Conservation (phyloP, 92 coral and sea anemone species). For the Zoanthus gigantus region DNA sequence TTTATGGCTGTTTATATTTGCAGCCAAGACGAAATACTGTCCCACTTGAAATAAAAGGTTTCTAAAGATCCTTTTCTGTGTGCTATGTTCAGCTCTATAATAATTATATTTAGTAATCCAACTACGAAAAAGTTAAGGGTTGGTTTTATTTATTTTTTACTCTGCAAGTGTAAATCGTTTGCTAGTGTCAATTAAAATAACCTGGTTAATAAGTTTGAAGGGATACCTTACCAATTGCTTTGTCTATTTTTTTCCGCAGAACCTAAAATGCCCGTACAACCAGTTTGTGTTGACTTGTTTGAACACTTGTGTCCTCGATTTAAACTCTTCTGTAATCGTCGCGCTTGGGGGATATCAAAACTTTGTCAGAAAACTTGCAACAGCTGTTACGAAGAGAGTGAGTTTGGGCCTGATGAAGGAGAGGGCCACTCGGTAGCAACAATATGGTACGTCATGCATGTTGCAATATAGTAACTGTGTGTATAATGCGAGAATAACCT, state of each 20-base stretch:
- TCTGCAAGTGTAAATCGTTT: too few species aligned
- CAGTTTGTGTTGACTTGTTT: constrained; percentile 15
- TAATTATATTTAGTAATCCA: too few species aligned
- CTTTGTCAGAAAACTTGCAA: constrained; percentile 21
- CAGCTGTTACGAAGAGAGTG: not conserved
- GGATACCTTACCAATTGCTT: too few species aligned
- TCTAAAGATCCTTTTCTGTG: too few species aligned
- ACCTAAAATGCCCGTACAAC: constrained; percentile 26
- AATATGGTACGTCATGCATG: not conserved
- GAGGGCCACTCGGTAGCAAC: constrained; percentile 8
- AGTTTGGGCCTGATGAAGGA: not conserved
- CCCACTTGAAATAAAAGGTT: too few species aligned
- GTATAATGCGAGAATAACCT: not conserved
- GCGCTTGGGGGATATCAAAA: not conserved
- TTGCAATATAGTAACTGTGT: not conserved
- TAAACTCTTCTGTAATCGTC: not conserved
- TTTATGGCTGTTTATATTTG: too few species aligned
- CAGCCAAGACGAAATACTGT: too few species aligned
- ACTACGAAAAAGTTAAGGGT: too few species aligned
- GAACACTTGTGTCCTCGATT: not conserved
- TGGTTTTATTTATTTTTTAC: too few species aligned
- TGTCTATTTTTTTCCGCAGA: constrained; percentile 1
- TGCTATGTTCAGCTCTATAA: too few species aligned
- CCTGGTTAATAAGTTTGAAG: too few species aligned
- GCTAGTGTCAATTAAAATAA: too few species aligned